Conservation (phyloP, 2,888 invertebrate species). For the Metopia argyrocephala region DNA sequence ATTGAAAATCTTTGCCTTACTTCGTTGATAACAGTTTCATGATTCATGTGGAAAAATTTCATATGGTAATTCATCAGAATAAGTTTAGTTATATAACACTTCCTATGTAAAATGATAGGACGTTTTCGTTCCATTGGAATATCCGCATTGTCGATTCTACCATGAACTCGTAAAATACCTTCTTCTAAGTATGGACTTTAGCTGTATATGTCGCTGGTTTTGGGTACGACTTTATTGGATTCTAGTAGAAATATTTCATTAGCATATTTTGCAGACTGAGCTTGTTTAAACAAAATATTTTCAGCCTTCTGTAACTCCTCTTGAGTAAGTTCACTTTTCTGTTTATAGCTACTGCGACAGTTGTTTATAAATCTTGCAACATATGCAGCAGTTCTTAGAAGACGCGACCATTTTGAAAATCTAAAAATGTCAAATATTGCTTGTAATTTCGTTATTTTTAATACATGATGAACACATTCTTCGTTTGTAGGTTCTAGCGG, state of each 20-base stretch:
- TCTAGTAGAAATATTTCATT: constrained; percentile 23
- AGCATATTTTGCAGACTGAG: neutral
- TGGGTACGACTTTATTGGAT: neutral
- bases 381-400: neutral
- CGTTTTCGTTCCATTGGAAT: constrained; percentile 22
- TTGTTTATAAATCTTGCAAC: neutral
- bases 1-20: constrained; percentile 13
- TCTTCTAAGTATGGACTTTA: constrained; percentile 37
- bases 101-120: constrained; percentile 52
- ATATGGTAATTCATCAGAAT: constrained; percentile 16
- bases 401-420: constrained; percentile 30
- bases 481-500: neutral
- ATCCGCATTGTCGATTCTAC: constrained; percentile 47
- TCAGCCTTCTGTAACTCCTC: constrained; percentile 38
- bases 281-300: neutral
- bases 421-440: neutral
- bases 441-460: neutral
- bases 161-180: constrained; percentile 32
- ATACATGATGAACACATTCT: neutral
- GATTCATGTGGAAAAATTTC: constrained; percentile 19
- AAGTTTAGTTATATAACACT: constrained; percentile 4
- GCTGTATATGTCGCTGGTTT: constrained; percentile 31
- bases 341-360: constrained; percentile 45
- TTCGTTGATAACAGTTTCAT: constrained; percentile 35
- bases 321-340: constrained; percentile 56